Conservation (phyloP, 2,888 invertebrate genomes). For the Drosophila aldrichi region DNA sequence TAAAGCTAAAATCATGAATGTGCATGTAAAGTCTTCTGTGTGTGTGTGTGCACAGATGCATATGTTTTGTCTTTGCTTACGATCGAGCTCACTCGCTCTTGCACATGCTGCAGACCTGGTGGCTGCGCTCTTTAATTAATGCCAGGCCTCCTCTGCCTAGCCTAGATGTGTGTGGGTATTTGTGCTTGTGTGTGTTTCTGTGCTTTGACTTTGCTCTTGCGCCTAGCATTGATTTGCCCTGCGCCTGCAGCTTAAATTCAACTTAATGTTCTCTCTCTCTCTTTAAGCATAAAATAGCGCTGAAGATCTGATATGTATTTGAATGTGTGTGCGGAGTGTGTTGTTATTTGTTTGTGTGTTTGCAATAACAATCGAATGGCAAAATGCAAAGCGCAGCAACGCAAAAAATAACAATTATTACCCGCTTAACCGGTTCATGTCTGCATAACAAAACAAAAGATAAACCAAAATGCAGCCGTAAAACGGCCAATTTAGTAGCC, state of each 20-base stretch:
- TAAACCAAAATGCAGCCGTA: slow-evolving; percentile 27
- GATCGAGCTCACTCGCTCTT: background rate
- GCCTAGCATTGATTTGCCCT: background rate
- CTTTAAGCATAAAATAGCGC: background rate
- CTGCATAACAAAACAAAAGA: slow-evolving; percentile 38
- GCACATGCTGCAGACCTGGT: background rate
- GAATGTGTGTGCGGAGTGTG: background rate
- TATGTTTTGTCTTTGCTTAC: background rate
- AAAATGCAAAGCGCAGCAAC: slow-evolving; percentile 43
- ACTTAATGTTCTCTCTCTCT: background rate
- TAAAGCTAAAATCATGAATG: background rate
- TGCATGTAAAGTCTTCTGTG: background rate
- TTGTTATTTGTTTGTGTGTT: slow-evolving; percentile 2
- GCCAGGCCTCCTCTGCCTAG: background rate
- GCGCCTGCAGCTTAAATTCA: slow-evolving; percentile 34
- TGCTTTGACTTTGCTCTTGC: background rate
- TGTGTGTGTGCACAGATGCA: background rate
- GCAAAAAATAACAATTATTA: slow-evolving; percentile 49
- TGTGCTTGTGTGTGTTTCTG: background rate
- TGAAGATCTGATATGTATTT: background rate
- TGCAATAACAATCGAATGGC: slow-evolving; percentile 46
- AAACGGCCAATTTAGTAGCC: slow-evolving; percentile 47
- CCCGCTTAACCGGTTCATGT: slow-evolving; percentile 51
- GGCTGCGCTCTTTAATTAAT: slow-evolving; percentile 6
- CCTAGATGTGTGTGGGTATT: background rate